These are phyloP conservation scores for Hyposmocoma kahamanoa DNA, from an alignment of 1,140 invertebrate genomes.

Conservation along the genomic window DNA sequence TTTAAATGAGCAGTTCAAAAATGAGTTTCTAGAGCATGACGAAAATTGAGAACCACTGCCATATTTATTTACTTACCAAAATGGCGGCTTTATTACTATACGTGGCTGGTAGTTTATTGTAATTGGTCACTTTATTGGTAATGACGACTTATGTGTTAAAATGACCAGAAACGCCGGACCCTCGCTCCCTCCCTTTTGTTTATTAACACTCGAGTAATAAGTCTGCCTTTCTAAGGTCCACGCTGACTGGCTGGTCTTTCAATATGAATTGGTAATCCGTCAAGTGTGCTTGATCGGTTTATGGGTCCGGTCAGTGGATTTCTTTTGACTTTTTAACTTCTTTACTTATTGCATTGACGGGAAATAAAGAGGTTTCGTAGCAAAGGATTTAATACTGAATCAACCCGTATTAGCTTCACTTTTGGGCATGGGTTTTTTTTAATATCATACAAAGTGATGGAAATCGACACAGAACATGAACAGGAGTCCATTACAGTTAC, in stretches of 20 bases:
- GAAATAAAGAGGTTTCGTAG: too few species aligned
- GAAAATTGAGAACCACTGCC: background rate
- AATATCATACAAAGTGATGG: too few species aligned
- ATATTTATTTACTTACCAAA: slow-evolving; percentile 35
- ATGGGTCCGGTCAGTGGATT: slow-evolving; percentile 6
- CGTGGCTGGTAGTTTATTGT: slow-evolving; percentile 30
- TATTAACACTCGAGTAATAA: background rate
- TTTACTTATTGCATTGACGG: background rate
- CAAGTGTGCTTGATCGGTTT: slow-evolving; percentile 9
- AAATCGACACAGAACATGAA: too few species aligned
- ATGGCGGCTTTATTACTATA: slow-evolving; percentile 29
- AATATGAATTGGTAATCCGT: slow-evolving; percentile 20
- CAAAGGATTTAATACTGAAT: too few species aligned
- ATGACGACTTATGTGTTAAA: slow-evolving; percentile 18
- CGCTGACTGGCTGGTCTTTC: background rate
- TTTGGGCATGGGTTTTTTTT: too few species aligned
- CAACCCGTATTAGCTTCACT: too few species aligned
- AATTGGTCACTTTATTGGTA: slow-evolving; percentile 35
- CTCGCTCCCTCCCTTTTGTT: slow-evolving; percentile 3
- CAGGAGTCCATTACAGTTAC: too few species aligned
- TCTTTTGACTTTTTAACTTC: background rate
- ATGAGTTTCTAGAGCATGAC: background rate
- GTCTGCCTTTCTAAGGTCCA: background rate
- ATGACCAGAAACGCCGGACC: slow-evolving; percentile 9
- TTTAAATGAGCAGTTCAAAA: too few species aligned